phyloP scores from a whole-genome alignment of 23 tunicate genomes.

The Trididemnum miniatum region DNA sequence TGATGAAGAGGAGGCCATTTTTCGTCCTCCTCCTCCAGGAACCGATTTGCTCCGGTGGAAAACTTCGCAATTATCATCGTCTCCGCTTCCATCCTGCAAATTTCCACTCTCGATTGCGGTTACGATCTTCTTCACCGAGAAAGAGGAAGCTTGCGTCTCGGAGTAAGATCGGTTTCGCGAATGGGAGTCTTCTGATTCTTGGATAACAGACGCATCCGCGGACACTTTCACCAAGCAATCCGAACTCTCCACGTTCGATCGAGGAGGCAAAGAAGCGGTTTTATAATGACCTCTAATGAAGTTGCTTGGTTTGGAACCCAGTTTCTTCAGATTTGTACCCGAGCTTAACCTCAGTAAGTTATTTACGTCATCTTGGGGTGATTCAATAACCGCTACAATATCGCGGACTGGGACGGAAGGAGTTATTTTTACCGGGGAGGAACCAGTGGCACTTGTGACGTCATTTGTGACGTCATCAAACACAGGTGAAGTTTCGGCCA shows the following conservation, averaged over 20 bases:
- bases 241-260: background rate
- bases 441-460: background rate
- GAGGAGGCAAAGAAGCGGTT: slow-evolving; percentile 40
- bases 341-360: background rate
- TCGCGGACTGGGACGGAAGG: slow-evolving; percentile 46
- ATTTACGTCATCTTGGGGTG: slow-evolving; percentile 16
- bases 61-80: background rate
- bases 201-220: background rate
- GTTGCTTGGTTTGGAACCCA: background rate
- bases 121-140: slow-evolving; percentile 53
- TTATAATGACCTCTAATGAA: slow-evolving; percentile 55
- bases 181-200: background rate
- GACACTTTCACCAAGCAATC: too few relatives aligned
- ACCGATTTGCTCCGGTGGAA: slow-evolving; percentile 44
- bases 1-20: slow-evolving; percentile 5
- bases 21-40: slow-evolving; percentile 12
- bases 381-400: slow-evolving; percentile 50
- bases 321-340: background rate
- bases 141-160: slow-evolving; percentile 27
- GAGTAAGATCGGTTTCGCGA: slow-evolving; percentile 26
- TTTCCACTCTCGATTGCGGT: slow-evolving; percentile 60
- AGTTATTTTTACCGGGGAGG: background rate
- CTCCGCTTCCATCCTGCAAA: background rate
- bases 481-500: background rate
- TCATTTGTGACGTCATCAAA: background rate